phyloP scores from a whole-genome alignment of 2,113 vertebrate species.

The Chaetorhynchus papuensis region DNA sequence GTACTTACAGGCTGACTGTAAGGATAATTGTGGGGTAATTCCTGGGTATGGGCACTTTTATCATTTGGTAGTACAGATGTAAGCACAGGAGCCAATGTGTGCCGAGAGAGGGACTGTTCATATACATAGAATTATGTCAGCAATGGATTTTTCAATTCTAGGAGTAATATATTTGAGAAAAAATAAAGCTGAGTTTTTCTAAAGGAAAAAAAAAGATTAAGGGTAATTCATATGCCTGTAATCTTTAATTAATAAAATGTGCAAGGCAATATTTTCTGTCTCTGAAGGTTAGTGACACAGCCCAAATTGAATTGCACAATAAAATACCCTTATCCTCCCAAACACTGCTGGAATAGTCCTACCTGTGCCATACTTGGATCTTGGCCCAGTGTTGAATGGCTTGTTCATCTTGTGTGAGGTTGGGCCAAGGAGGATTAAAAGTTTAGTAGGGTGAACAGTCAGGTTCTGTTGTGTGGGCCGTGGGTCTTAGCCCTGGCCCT shows the following conservation, averaged over 20 bases:
- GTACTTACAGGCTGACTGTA: neutral
- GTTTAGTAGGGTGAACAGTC: neutral
- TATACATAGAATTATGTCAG: neutral
- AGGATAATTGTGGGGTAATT: neutral
- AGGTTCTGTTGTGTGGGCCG: neutral
- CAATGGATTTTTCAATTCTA: neutral
- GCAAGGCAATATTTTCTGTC: neutral
- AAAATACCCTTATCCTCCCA: neutral
- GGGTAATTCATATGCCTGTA: neutral
- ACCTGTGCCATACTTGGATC: neutral
- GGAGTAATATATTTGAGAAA: neutral
- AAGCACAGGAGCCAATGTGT: neutral
- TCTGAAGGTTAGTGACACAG: neutral
- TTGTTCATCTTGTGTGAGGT: neutral
- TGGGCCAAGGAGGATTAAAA: neutral
- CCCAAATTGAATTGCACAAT: neutral
- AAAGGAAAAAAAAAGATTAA: neutral
- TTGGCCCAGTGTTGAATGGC: fast-evolving
- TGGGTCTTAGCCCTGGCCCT: neutral
- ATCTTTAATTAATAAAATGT: neutral
- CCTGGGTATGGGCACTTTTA: neutral
- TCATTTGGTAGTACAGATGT: neutral
- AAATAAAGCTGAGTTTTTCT: neutral
- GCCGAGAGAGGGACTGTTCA: neutral
- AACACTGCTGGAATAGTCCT: neutral